These are phyloP conservation scores for Baryphthengus martii DNA, from an alignment of 2,113 vertebrate species.

Conservation along the genomic window DNA sequence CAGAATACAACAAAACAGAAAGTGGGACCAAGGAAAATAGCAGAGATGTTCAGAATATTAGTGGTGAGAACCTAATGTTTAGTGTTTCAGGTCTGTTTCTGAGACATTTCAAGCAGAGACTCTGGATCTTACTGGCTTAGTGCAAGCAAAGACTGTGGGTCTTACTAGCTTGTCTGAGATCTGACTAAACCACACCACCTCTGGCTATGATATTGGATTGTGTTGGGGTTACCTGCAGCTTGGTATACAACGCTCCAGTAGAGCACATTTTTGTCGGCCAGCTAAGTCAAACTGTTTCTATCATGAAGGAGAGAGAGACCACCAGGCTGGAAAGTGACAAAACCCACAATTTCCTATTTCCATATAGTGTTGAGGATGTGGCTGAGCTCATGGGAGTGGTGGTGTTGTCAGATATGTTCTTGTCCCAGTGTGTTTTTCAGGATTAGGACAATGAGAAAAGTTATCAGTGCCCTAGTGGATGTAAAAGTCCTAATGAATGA, in stretches of 20 bases:
- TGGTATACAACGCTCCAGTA: neutral
- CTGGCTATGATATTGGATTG: rapidly evolving
- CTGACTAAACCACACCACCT: neutral
- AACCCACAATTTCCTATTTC: neutral
- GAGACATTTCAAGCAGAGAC: neutral
- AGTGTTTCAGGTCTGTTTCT: neutral
- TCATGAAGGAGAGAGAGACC: neutral
- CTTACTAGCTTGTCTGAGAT: neutral
- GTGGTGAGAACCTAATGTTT: neutral
- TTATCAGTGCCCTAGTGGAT: neutral
- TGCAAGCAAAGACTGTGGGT: neutral
- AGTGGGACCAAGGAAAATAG: neutral
- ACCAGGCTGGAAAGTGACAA: neutral
- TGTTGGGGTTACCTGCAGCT: neutral
- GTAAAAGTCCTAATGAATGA: neutral
- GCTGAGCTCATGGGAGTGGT: neutral
- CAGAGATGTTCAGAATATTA: neutral
- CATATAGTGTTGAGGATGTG: neutral
- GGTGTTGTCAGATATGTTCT: neutral
- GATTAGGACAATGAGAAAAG: neutral
- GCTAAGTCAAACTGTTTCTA: neutral
- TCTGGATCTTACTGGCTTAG: neutral
- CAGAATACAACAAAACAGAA: neutral
- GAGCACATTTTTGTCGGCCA: neutral
- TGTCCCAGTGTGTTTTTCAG: neutral